A percentile compares a stretch with the other conserved stretches of the same genome.
These are phyloP conservation scores for Zaprionus tsacasi DNA, from an alignment of 1,140 invertebrate species.

Conservation along the genomic window DNA sequence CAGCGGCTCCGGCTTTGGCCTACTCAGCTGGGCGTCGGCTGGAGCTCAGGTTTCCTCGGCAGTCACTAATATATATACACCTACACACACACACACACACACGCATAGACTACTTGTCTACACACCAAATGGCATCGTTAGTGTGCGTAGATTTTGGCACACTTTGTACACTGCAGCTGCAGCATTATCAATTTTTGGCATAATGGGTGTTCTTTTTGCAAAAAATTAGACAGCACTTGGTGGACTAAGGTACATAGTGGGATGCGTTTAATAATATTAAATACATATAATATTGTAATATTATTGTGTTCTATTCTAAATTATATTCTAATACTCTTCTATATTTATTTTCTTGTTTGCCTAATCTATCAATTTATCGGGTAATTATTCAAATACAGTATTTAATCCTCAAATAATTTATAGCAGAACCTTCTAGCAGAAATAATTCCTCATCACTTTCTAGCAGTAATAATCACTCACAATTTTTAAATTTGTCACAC, in stretches of 20 bases:
- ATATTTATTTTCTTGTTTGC: too few species aligned
- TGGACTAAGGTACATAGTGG: too few species aligned
- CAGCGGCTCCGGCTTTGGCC: conserved; percentile 1
- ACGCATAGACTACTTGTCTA: not conserved
- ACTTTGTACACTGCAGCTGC: conserved; percentile 28
- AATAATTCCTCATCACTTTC: not conserved
- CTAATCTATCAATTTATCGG: too few species aligned
- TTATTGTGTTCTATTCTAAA: too few species aligned
- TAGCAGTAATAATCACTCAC: not conserved
- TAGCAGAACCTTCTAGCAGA: not conserved
- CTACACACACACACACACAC: conserved; percentile 7
- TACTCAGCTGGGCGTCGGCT: conserved; percentile 56
- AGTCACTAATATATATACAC: conserved; percentile 29
- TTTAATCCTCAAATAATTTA: not conserved
- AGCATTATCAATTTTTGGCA: conserved; percentile 2
- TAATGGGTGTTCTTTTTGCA: conserved; percentile 20
- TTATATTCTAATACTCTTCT: too few species aligned
- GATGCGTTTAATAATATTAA: too few species aligned
- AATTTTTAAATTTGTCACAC: not conserved
- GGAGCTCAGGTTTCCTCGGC: conserved; percentile 34
- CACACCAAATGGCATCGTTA: conserved; percentile 6
- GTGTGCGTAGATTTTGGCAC: conserved; percentile 1
- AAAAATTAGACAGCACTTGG: too few species aligned
- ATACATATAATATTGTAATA: too few species aligned
- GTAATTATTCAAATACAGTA: too few species aligned